Base-by-base conservation (phyloP, 1,140 invertebrate genomes). In the Chrysomallon squamiferum region DNA sequence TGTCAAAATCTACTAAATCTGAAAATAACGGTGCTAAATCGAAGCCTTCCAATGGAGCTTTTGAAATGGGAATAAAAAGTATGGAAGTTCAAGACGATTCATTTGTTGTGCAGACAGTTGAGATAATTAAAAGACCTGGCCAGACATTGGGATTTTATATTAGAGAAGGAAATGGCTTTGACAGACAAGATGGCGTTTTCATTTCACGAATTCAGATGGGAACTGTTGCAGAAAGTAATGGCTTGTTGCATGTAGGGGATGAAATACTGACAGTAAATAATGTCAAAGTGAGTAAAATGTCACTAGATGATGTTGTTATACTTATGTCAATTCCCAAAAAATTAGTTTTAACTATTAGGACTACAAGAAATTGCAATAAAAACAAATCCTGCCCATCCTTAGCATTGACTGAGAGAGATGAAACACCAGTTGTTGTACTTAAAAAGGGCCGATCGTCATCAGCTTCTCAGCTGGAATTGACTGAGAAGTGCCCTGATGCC, bases 131-230 rank as follows among this genome's bases (percentile, higher is more conserved):
- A 87, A 90, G 97, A 75, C 97, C 97, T 2, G 97, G 97, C 27
- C 97, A 99, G 87, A 98, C 96, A 6, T 88, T 99, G 58, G 97
- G 97, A 47, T 90, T 99, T 61, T 99, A 99, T 82, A 98, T 99
- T 77, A 89, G 97, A 32, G 96, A 98, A 87, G 96, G 96, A 25
- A 96, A 98, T 80, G 97, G 96, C 2, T 90, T 94, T 41, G 94
- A 97, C 79, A 90, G 95, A 56, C 91, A 91, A 47, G 95, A 97
- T 82, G 97, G 97, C 32, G 96, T 99, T 62, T 99, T 99, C 87
- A 98, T 99, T 84, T 98, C 96, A 1, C 89, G 97, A 80, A 98
- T 99, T 87, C 97, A 96, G 20, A 81, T 84, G 62, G 84, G 86
- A 59, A 87, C 86, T 20, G 86, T 87, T 50, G 88, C 98, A 47